Evolutionary conservation across 2,113 vertebrate species (phyloP), one percentile per base, ranked within the genome.

Genomic region (Climacteris rufus): DNA sequence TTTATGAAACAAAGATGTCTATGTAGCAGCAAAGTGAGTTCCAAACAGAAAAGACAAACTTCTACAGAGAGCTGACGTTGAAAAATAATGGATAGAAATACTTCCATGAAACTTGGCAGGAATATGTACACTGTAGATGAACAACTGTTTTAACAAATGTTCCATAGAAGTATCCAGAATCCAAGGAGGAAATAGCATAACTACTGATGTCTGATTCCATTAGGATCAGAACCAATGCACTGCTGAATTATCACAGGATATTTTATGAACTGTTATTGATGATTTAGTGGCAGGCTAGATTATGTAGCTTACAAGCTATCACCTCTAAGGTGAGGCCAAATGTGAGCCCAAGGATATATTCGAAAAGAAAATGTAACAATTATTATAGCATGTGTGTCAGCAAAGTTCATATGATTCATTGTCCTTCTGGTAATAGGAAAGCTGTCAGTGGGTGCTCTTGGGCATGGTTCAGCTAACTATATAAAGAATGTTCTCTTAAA

Each of bases 381-480:
- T 97, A 97, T 97, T 97, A 89, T 68, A 89, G 93, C 89, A 89
- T 63, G 85, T 75, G 93, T 97, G 97, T 97, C 96, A 97, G 94
- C 93, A 93, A 94, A 95, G 96, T 96, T 97, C 90, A 95, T 54
- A 89, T 97, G 97, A 97, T 97, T 96, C 97, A 97, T 96, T 97
- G 95, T 95, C 96, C 96, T 96, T 94, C 94, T 96, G 95, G 94
- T 96, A 97, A 97, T 96, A 97, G 95, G 94, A 97, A 97, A 97
- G 87, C 95, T 97, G 96, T 95, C 97, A 97, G 94, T 96, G 89
- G 93, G 96, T 4, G 94, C 95, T 94, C 94, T 96, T 96, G 95
- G 96, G 94, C 94, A 95, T 94, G 91, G 94, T 95, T 96, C 94
- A 96, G 90, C 92, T 96, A 91, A 92, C 83, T 97, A 91, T 96